Base-by-base conservation (phyloP, 2,888 invertebrate species). In the Atrina japonica region DNA sequence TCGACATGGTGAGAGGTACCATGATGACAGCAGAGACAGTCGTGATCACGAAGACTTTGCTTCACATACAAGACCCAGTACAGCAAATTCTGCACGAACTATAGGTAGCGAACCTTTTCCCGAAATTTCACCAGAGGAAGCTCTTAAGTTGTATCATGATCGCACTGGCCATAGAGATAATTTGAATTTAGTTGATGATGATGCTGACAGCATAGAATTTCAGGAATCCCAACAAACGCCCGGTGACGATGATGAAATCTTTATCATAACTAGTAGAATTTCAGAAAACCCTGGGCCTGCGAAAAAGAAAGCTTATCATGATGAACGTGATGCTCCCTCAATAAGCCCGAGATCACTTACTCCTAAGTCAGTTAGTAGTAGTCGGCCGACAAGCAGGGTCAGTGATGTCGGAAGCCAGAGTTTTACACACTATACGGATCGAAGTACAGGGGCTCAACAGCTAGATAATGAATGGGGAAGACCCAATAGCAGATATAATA, bases 61-160 rank as follows among this genome's bases (percentile, higher is more conserved):
- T 25, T 47, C 65, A 18, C 50, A 76, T 25, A 80, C 77, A 55
- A 52, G 83, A 47, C 82, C 83, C 21, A 82, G 77, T 60, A 83
- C 83, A 25, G 82, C 81, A 16, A 81, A 80, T 41, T 86, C 86
- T 3, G 80, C 78, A 14, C 68, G 81, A n/a, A 85, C 85, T n/a
- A 76, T 86, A 55, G 83, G 85, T 66, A 83, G 82, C 63, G 75
- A 78, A 25, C 83, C 83, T 3, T 85, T 86, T 68, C 86, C 86
- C 6, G 85, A 86, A 56, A 83, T 86, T 23, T 82, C 81, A 7
- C 83, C 83, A 16, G 84, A 83, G 58, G 84, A 84, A 67, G 84
- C 83, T 14, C 59, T 80, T 9, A 70, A 80, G 66, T 64, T 80
- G 18, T 78, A 83, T 59, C 73, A 78, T 23, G 78, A 78, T 16